Base-by-base conservation (phyloP, 2,113 vertebrate species). In the Sturnira hondurensis region DNA sequence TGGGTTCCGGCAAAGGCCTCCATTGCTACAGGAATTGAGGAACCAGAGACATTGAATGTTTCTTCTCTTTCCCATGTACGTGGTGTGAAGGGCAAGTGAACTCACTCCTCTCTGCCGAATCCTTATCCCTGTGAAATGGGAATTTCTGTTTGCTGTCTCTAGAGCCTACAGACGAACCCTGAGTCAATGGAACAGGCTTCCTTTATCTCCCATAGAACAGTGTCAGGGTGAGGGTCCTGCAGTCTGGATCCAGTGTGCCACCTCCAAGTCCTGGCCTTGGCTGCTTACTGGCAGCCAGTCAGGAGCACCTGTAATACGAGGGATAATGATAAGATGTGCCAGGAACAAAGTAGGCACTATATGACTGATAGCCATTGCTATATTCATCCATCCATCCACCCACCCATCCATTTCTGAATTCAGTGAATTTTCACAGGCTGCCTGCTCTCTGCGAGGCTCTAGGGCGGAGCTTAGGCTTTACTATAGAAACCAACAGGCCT, bases 151-250 rank as follows among this genome's bases (percentile, higher is more conserved):
- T 74, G 20, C 14, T 83, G 6, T 63, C 31, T 76, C 24, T 82
- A 45, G 38, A 13, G 7, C 33, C 45, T 2, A 28, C 19, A 41
- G 47, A 61, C 41, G 38, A 50, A 26, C 9, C 3, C 0, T 0
- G 31, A 71, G 26, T 71, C 43, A 47, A 7, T 5, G 17, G 31
- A 54, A 16, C 11, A 16, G 78, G 16, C 22, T 45, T 47, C 14
- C 1, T 81, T 31, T 45, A 61, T 54, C 14, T 58, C n/a, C 15
- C 14, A 22, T 3, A 67, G 38, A 2, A 7, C 4, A 41, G 17
- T 24, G 6, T 14, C 2, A 0, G n/a, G 68, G 15, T 24, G 47
- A 47, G 36, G 19, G 47, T 15, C 17, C 1, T 36, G 5, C 7
- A 80, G 2, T 41, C 56, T 26, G 14, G 6, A 45, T 33, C 22